phyloP scores from a whole-genome alignment of 1,140 invertebrate species.

The Zaprionus vittiger region DNA sequence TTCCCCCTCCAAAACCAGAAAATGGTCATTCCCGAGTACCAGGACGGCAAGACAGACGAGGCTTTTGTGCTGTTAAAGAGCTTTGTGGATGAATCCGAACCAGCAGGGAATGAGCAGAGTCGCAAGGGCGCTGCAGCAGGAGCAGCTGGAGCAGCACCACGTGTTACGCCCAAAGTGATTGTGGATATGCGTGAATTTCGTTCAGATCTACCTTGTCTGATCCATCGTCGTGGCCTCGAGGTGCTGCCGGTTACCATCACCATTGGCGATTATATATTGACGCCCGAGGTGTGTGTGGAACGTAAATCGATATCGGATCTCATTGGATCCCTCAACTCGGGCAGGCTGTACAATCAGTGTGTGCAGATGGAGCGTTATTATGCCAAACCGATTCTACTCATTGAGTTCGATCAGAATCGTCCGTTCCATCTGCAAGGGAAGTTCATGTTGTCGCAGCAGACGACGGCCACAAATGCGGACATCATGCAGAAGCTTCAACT shows the following conservation, averaged over 20 bases:
- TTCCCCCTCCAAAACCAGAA: slow-evolving; percentile 85
- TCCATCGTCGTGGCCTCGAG: slow-evolving; percentile 96
- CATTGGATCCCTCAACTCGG: slow-evolving; percentile 97
- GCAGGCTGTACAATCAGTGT: slow-evolving; percentile 97
- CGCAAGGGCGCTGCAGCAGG: slow-evolving; percentile 88
- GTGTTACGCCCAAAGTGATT: slow-evolving; percentile 88
- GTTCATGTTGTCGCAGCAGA: slow-evolving; percentile 89
- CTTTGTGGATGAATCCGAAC: slow-evolving; percentile 71
- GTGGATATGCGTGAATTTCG: slow-evolving; percentile 99
- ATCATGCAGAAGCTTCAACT: slow-evolving; percentile 94
- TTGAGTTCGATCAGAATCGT: slow-evolving; percentile 98
- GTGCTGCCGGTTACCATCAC: slow-evolving; percentile 96
- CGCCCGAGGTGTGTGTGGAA: slow-evolving; percentile 98
- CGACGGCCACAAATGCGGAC: slow-evolving; percentile 89
- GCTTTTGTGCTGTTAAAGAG: slow-evolving; percentile 86
- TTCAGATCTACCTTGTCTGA: slow-evolving; percentile 96
- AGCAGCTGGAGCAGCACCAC: slow-evolving; percentile 57
- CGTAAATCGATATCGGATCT: slow-evolving; percentile 98
- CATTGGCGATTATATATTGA: slow-evolving; percentile 98
- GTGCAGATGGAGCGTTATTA: slow-evolving; percentile 95
- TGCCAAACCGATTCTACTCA: slow-evolving; percentile 95
- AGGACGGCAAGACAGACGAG: slow-evolving; percentile 93
- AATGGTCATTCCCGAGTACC: slow-evolving; percentile 96
- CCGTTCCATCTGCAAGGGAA: slow-evolving; percentile 94
- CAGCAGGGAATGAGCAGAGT: slow-evolving; percentile 85